Percentiles rank a stretch among this genome's conserved stretches.
Conservation (phyloP, 1,140 invertebrate genomes). For the Drosophila insularis region DNA sequence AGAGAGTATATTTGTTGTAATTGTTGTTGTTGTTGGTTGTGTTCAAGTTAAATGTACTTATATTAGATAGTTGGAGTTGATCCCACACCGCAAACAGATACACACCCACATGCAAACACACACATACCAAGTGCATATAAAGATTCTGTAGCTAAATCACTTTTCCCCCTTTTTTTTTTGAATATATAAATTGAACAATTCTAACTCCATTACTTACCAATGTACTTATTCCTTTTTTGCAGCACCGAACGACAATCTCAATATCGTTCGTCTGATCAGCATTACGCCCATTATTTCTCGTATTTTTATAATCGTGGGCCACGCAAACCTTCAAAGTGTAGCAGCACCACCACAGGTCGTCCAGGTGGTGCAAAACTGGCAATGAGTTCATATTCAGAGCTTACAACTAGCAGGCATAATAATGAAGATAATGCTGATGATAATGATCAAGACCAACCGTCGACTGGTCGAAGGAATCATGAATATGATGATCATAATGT, state of each 20-base stretch:
- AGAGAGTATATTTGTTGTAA: neutral
- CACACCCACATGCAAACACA: neutral
- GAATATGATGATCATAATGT: constrained; percentile 54
- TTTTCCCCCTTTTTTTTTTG: neutral
- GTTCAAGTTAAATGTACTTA: neutral
- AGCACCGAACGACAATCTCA: constrained; percentile 45
- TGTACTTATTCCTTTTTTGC: neutral
- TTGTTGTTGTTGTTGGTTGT: constrained; percentile 19
- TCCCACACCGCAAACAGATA: neutral
- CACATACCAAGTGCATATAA: neutral
- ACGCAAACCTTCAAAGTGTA: constrained; percentile 39
- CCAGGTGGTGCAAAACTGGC: constrained; percentile 45
- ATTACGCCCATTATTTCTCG: constrained; percentile 76
- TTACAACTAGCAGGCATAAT: constrained; percentile 18
- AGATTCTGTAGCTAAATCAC: neutral
- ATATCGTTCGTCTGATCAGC: constrained; percentile 56
- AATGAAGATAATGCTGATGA: too few relatives aligned
- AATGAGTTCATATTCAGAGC: constrained; percentile 64
- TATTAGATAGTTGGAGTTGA: constrained; percentile 38
- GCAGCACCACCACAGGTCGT: constrained; percentile 1
- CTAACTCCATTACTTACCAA: too few relatives aligned
- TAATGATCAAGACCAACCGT: neutral
- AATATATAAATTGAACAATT: neutral
- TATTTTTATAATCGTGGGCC: constrained; percentile 71
- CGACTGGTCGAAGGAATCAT: constrained; percentile 22